Evolutionary conservation across 2,888 invertebrate genomes (phyloP).

Genomic region (Melitaea athalia): DNA sequence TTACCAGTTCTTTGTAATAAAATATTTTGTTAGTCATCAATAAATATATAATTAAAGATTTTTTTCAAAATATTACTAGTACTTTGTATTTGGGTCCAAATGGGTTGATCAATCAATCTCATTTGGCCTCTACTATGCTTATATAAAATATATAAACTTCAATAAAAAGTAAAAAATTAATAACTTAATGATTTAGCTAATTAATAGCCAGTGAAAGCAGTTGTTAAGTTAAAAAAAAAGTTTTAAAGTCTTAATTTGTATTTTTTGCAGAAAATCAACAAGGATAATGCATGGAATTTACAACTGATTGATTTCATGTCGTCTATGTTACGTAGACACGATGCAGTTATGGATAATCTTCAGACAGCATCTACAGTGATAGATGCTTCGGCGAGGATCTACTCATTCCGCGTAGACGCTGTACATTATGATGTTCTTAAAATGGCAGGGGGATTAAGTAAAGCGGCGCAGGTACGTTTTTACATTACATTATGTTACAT

Average conservation of each 20-base stretch:
- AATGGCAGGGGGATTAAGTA: constrained; percentile 86
- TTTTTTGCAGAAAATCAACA: constrained; percentile 88
- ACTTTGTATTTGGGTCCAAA: no score
- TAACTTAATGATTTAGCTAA: no score
- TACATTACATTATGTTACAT: no score
- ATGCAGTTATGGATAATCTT: constrained; percentile 86
- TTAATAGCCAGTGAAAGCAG: no score
- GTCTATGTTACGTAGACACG: constrained; percentile 87
- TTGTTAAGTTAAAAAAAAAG: not conserved
- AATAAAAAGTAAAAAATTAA: no score
- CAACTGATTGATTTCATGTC: constrained; percentile 93
- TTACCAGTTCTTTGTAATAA: no score
- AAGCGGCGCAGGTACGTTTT: constrained; percentile 70
- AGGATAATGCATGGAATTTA: constrained; percentile 94
- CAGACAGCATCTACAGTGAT: constrained; percentile 92
- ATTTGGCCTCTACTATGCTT: no score
- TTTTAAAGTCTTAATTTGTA: not conserved
- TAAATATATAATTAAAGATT: no score
- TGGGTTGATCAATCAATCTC: no score
- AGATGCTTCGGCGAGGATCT: constrained; percentile 94
- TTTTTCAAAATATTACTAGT: no score
- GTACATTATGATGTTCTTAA: constrained; percentile 91
- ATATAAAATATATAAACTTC: no score
- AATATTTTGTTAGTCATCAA: no score
- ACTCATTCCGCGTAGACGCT: constrained; percentile 92